A percentile compares a stretch with the other conserved stretches of the same genome.
Conservation (phyloP, 2,888 invertebrate species). For the Campoplex nolae region DNA sequence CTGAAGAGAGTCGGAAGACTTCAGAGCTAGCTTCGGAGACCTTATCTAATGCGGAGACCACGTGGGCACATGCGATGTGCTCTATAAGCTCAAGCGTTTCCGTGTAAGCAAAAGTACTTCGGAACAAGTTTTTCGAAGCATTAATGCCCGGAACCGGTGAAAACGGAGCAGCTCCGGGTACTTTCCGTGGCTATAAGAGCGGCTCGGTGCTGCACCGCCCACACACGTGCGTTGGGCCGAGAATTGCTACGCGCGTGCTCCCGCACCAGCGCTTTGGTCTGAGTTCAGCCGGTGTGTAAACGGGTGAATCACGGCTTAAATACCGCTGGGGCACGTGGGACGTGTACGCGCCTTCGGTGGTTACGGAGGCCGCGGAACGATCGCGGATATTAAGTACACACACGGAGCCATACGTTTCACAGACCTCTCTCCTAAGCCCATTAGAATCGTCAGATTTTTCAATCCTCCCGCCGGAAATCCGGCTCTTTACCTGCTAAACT, state of each 20-base stretch:
- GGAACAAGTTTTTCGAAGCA: background rate
- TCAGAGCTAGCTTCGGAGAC: background rate
- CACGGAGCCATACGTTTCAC: background rate
- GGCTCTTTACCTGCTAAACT: background rate
- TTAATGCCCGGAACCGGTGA: slow-evolving; percentile 11
- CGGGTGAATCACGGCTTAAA: slow-evolving; percentile 78
- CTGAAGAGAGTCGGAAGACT: background rate
- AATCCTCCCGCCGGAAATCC: background rate
- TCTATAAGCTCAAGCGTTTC: background rate
- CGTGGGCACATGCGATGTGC: background rate
- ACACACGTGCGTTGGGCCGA: slow-evolving; percentile 23
- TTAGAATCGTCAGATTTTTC: slow-evolving; percentile 1
- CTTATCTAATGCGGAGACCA: background rate
- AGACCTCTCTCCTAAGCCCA: background rate
- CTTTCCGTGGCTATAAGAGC: slow-evolving; percentile 4
- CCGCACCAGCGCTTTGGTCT: slow-evolving; percentile 36
- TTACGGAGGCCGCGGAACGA: slow-evolving; percentile 37
- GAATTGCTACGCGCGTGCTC: slow-evolving; percentile 50
- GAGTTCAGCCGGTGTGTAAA: slow-evolving; percentile 75
- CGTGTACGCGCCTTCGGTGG: slow-evolving; percentile 55
- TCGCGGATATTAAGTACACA: slow-evolving; percentile 34
- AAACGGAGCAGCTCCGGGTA: slow-evolving; percentile 17
- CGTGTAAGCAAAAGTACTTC: background rate
- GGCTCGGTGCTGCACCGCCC: slow-evolving; percentile 23
- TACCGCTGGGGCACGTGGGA: slow-evolving; percentile 72